phyloP scores from a whole-genome alignment of 1,140 invertebrate species.

The Brachionus asplanchnoidis region DNA sequence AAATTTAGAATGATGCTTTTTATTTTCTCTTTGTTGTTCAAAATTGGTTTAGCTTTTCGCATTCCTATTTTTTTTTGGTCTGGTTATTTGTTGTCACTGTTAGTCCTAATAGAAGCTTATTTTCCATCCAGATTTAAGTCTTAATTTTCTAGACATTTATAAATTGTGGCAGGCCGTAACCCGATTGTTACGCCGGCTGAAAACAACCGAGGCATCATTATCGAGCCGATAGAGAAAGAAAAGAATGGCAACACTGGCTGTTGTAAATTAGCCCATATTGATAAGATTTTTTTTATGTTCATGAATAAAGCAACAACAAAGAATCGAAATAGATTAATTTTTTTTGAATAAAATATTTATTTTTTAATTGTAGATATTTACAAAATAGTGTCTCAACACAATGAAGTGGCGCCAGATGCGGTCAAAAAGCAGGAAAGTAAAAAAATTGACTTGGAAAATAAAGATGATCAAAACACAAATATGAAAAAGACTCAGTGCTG shows the following conservation, averaged over 20 bases:
- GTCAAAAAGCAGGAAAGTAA: neutral
- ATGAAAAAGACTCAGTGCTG: slow-evolving; percentile 30
- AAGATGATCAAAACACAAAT: slow-evolving; percentile 6
- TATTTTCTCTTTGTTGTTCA: neutral
- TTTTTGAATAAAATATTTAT: neutral
- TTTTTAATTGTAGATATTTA: slow-evolving; percentile 37
- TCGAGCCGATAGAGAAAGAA: neutral
- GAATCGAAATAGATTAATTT: neutral
- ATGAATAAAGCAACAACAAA: neutral
- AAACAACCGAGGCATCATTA: neutral
- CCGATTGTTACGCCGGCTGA: neutral
- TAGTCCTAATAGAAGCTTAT: neutral
- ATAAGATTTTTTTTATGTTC: neutral
- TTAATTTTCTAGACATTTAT: neutral
- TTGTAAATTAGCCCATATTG: neutral
- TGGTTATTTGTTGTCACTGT: neutral
- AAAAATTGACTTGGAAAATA: slow-evolving; percentile 5
- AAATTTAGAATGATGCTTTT: neutral
- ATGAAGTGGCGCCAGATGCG: slow-evolving; percentile 15
- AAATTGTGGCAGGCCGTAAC: slow-evolving; percentile 19
- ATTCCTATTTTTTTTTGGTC: neutral
- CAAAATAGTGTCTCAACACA: slow-evolving; percentile 40
- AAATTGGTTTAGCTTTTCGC: neutral
- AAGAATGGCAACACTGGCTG: neutral
- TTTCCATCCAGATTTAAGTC: neutral